Evolutionary conservation across 2,888 invertebrate species (phyloP), one percentile per base, ranked within the genome.

Genomic region (Ennomos fuscantarius): DNA sequence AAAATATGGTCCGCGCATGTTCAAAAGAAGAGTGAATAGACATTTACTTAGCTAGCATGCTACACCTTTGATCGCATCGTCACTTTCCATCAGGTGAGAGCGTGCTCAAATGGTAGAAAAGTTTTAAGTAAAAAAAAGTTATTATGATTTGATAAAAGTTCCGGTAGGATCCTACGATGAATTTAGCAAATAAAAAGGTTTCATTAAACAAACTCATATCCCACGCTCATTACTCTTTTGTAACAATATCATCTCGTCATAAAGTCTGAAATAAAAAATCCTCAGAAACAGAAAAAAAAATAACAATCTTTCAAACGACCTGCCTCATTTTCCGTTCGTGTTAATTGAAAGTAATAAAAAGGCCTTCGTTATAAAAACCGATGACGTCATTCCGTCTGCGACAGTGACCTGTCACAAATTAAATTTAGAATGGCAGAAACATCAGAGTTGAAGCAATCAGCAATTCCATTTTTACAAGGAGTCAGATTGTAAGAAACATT

Each of bases 291-390:
- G n/a, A 24, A 24, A 24, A 24, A 24, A 24, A 57, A 57, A 57
- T 57, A 57, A 57, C 52, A 58, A 58, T 58, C 58, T 58, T 45
- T 33, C 35, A 32, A 57, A 52, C 52, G 57, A 44, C 52, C 43
- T 44, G 12, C 43, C 53, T 45, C 52, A 46, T 46, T 55, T 46
- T 24, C 50, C 50, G 45, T 36, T 51, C 48, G 58, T 53, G 53
- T 57, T 58, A 58, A 58, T 57, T 58, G 58, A 58, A 58, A 53
- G 48, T 36, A 58, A 58, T 53, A 58, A 58, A 58, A 48, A 47
- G 40, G 40, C 58, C 49, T 49, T 58, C 48, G 58, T 58, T 58
- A 58, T 58, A 53, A 58, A 58, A 58, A 57, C 31, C 35, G 48
- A 58, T 58, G 57, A 57, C 58, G 53, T 58, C 53, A 58, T 52